Base-by-base conservation (phyloP, 2,113 vertebrate species). In the Falco punctatus region DNA sequence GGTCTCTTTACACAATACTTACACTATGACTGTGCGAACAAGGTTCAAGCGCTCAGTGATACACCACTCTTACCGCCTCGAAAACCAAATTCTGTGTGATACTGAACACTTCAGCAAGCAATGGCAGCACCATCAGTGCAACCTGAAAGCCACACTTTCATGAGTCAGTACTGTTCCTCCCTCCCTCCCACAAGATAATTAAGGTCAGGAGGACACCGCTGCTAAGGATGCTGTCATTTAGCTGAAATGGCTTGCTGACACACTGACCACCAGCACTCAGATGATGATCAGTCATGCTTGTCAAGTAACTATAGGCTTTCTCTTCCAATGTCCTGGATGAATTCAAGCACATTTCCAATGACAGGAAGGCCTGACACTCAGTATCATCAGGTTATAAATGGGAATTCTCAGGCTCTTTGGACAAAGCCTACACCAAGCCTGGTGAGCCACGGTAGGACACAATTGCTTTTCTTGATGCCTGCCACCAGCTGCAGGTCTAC, bases 361-460 rank as follows among this genome's bases (percentile, higher is more conserved):
- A 64, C 52, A 55, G 12, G 22, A 79, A 82, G 33, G 67, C 11
- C 62, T 67, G 28, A 46, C 15, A 42, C 32, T 5, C 32, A 9
- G 17, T n/a, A 5, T 13, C 21, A 57, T 33, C 54, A 70, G 35
- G 35, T 55, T 24, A 81, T 1, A 11, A 72, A 77, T 1, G 2
- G 26, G 24, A n/a, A 75, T 7, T 9, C 38, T 58, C 7, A 9
- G 42, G 46, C 42, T 79, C 74, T 85, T 51, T 71, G 44, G 11
- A 59, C 2, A 1, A 92, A 92, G 23, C 32, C 52, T 57, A 22
- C 16, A 19, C 16, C 5, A 28, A 40, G n/a, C n/a, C 40, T 21
- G 6, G 26, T 15, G 30, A 87, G 21, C 17, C 69, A 30, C 0
- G 0, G 40, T 1, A 30, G 54, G 30, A 71, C 40, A 73, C 30